These are phyloP conservation scores for Melipona beecheii DNA, from an alignment of 2,888 invertebrate species.

Conservation along the genomic window DNA sequence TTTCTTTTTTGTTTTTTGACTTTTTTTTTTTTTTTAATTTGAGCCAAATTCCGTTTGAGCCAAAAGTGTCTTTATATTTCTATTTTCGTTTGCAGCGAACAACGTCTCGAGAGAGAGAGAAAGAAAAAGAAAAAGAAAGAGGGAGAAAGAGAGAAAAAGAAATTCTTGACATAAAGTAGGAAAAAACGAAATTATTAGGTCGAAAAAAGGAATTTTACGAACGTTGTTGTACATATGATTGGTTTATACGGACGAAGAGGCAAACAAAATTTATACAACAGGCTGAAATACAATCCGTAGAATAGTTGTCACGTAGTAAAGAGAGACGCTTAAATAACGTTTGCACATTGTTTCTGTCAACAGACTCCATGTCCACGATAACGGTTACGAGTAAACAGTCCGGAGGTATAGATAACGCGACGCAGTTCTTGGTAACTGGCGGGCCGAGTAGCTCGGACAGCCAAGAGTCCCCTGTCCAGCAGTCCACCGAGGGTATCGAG, in stretches of 20 bases:
- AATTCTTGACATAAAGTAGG: too few relatives aligned
- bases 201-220: too few relatives aligned
- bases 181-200: too few relatives aligned
- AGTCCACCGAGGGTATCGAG: conserved; percentile 73
- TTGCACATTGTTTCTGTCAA: conserved; percentile 8
- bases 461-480: conserved; percentile 74
- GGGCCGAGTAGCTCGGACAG: conserved; percentile 75
- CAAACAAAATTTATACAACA: neutral
- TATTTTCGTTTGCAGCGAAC: neutral
- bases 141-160: too few relatives aligned
- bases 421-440: conserved; percentile 75
- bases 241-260: neutral
- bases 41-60: neutral
- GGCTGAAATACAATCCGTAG: too few relatives aligned
- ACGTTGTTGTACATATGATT: too few relatives aligned
- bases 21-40: too few relatives aligned
- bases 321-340: neutral
- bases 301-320: neutral
- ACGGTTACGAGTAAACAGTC: conserved; percentile 62
- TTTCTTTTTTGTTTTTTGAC: neutral
- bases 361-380: conserved; percentile 71
- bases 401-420: conserved; percentile 67
- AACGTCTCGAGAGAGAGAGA: too few relatives aligned
- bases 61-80: neutral
- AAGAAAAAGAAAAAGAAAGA: too few relatives aligned